Conservation (phyloP, 2,888 invertebrate genomes). For the Meganola albula region DNA sequence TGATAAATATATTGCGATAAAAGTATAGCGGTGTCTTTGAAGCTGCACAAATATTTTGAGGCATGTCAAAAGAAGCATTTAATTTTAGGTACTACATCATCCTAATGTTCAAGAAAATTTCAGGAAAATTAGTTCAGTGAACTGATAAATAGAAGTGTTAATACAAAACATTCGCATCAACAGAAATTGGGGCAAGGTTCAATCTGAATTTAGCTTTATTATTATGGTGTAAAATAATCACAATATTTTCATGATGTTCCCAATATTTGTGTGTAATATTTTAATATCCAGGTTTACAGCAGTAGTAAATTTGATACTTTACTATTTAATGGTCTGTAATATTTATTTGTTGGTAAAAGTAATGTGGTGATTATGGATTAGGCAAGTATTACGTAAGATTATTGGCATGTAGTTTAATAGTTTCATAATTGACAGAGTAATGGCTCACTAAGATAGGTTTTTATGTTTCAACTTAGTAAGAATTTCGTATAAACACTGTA, state of each 20-base stretch:
- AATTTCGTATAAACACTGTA: too few relatives aligned
- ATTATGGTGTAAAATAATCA: slow-evolving; percentile 44
- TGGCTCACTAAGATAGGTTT: too few relatives aligned
- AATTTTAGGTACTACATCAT: too few relatives aligned
- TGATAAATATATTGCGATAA: too few relatives aligned
- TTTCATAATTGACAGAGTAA: slow-evolving; percentile 22
- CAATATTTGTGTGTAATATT: slow-evolving; percentile 39
- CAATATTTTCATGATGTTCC: slow-evolving; percentile 41
- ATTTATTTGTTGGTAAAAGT: slow-evolving; percentile 21
- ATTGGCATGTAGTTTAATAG: slow-evolving; percentile 19
- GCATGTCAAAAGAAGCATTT: too few relatives aligned
- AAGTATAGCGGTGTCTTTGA: too few relatives aligned
- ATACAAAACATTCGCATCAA: slow-evolving; percentile 15
- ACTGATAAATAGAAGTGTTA: slow-evolving; percentile 16
- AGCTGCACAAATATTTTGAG: too few relatives aligned
- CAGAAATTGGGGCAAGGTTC: slow-evolving; percentile 46
- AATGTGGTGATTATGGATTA: too few relatives aligned
- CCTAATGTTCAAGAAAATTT: slow-evolving; percentile 4
- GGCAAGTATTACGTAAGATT: slow-evolving; percentile 25
- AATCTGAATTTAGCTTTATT: slow-evolving; percentile 43
- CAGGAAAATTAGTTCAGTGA: slow-evolving; percentile 8
- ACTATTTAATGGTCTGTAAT: slow-evolving; percentile 22
- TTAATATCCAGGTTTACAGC: slow-evolving; percentile 48
- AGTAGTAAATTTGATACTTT: slow-evolving; percentile 21
- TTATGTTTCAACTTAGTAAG: too few relatives aligned